Conservation (phyloP, 2,888 invertebrate species). For the Lithophane leautieri region DNA sequence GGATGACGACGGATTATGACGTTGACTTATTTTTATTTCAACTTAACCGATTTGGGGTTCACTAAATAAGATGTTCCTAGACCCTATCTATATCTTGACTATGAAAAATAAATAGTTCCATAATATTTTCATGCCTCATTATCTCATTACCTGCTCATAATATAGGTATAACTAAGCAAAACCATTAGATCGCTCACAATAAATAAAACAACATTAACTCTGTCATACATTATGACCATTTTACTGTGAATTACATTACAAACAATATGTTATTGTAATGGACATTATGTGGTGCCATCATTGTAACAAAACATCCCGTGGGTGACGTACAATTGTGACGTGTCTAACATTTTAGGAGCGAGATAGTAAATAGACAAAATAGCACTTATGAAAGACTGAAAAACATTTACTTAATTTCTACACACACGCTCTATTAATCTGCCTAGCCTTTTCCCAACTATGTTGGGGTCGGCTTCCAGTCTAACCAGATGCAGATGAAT, state of each 20-base stretch:
- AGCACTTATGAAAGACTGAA: background rate
- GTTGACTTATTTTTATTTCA: too few relatives aligned
- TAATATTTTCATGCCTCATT: background rate
- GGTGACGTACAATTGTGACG: conserved; percentile 36
- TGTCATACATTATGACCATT: background rate
- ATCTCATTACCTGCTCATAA: background rate
- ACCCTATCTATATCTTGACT: too few relatives aligned
- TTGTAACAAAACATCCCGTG: conserved; percentile 36
- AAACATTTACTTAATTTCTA: background rate
- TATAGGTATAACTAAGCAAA: background rate
- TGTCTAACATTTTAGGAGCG: conserved; percentile 30
- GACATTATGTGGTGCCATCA: conserved; percentile 39
- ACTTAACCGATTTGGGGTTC: too few relatives aligned
- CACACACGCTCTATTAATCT: background rate
- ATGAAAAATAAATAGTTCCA: too few relatives aligned
- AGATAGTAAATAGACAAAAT: conserved; percentile 3
- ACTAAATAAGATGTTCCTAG: too few relatives aligned
- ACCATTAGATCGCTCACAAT: background rate
- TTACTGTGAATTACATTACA: conserved; percentile 15
- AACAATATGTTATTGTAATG: conserved; percentile 38
- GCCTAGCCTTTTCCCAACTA: background rate
- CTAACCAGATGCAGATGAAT: background rate
- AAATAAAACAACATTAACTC: conserved; percentile 23
- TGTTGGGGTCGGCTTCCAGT: background rate
- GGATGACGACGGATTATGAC: too few relatives aligned